phyloP scores from a whole-genome alignment of 1,140 invertebrate species.

The Heliconius eleuchia region DNA sequence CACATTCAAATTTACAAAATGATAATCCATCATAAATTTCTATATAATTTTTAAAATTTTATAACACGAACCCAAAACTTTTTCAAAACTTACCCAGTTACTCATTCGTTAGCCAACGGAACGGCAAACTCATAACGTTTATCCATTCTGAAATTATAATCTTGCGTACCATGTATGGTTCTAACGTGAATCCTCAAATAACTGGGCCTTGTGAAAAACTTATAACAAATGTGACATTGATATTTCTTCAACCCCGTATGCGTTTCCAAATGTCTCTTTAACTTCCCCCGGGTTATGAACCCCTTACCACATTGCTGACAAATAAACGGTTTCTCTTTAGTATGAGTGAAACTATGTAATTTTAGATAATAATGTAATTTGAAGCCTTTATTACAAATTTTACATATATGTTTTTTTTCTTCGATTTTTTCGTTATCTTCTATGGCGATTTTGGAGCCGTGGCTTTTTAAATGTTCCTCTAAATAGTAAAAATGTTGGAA shows the following conservation, averaged over 20 bases:
- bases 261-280: conserved; percentile 74
- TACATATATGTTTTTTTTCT: conserved; percentile 80
- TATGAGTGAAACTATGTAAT: conserved; percentile 70
- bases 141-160: conserved; percentile 61
- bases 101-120: not conserved
- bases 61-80: no score
- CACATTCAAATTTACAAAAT: not conserved
- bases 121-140: conserved; percentile 13
- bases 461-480: conserved; percentile 82
- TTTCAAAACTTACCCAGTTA: not conserved
- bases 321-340: conserved; percentile 72
- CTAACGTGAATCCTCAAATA: conserved; percentile 68
- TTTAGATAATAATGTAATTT: conserved; percentile 76
- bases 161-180: conserved; percentile 69
- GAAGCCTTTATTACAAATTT: conserved; percentile 83
- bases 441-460: conserved; percentile 74
- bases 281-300: conserved; percentile 69
- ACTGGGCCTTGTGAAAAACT: conserved; percentile 71
- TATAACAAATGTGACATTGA: conserved; percentile 74
- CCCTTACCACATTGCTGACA: conserved; percentile 77
- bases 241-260: conserved; percentile 78
- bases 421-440: conserved; percentile 63
- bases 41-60: no score
- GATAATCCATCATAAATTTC: no score
- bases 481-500: conserved; percentile 82